Conservation (phyloP, 1,140 invertebrate species). For the Bombus confusus region DNA sequence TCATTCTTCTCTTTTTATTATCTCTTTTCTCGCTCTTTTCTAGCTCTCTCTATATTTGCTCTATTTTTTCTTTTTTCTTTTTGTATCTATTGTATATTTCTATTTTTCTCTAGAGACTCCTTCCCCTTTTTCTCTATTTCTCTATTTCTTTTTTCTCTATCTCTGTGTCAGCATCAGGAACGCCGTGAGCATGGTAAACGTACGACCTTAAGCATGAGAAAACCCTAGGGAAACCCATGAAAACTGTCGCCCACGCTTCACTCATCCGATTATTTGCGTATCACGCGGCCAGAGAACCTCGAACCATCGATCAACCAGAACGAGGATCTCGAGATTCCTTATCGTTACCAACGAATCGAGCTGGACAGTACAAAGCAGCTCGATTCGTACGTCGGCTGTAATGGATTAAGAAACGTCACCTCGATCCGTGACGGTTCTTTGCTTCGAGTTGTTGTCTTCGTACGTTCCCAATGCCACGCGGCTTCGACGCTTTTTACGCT, state of each 20-base stretch:
- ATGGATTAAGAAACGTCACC: slow-evolving; percentile 11
- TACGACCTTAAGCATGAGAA: slow-evolving; percentile 78
- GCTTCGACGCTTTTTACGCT: slow-evolving; percentile 56
- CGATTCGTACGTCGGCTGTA: not conserved
- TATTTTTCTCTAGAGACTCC: not conserved
- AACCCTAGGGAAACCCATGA: slow-evolving; percentile 70
- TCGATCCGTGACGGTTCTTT: not conserved
- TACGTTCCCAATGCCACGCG: slow-evolving; percentile 32
- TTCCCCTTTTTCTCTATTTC: not conserved
- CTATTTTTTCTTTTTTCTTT: not conserved
- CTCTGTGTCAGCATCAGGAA: slow-evolving; percentile 45
- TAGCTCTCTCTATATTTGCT: too few species aligned
- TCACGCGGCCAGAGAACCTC: slow-evolving; percentile 26
- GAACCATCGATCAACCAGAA: slow-evolving; percentile 35
- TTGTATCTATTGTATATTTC: not conserved
- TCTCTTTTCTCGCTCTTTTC: too few species aligned
- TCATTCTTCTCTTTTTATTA: not conserved
- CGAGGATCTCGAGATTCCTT: slow-evolving; percentile 11
- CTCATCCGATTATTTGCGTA: slow-evolving; percentile 41
- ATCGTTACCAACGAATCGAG: slow-evolving; percentile 3
- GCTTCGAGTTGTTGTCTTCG: slow-evolving; percentile 5
- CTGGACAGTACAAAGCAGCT: not conserved
- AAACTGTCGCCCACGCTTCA: slow-evolving; percentile 54
- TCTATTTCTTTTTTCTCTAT: not conserved
- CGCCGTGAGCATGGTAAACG: slow-evolving; percentile 67